phyloP scores from a whole-genome alignment of 2,113 vertebrate genomes.

The Poeciliopsis occidentalis region DNA sequence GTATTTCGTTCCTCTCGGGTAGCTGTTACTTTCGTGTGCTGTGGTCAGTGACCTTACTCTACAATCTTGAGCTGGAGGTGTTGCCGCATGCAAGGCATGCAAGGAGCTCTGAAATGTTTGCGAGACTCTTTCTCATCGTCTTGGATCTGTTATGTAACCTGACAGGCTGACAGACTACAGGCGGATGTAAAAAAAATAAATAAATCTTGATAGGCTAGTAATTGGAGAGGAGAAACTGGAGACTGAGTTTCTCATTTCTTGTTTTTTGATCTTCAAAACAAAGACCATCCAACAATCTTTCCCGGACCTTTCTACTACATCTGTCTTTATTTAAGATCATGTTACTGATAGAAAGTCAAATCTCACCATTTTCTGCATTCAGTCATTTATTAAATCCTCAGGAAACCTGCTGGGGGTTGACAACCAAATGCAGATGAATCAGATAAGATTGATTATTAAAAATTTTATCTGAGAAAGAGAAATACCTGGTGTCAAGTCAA shows the following conservation, averaged over 20 bases:
- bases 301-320: background rate
- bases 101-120: background rate
- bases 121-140: background rate
- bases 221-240: background rate
- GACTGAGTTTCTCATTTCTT: no score
- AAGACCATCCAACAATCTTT: no score
- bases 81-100: background rate
- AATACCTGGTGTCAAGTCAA: no score
- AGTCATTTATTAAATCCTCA: background rate
- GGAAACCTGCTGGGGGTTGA: background rate
- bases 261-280: no score
- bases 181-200: background rate
- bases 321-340: background rate
- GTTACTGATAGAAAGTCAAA: background rate
- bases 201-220: background rate
- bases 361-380: background rate
- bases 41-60: background rate
- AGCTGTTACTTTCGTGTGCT: background rate
- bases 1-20: background rate
- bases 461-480: no score
- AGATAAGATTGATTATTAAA: no score
- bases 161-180: background rate
- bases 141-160: background rate
- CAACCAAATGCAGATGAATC: no score
- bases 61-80: background rate